Percentiles rank a stretch among this genome's conserved stretches.
phyloP scores from a whole-genome alignment of 2,888 invertebrate species.

The Ariolimax columbianus region DNA sequence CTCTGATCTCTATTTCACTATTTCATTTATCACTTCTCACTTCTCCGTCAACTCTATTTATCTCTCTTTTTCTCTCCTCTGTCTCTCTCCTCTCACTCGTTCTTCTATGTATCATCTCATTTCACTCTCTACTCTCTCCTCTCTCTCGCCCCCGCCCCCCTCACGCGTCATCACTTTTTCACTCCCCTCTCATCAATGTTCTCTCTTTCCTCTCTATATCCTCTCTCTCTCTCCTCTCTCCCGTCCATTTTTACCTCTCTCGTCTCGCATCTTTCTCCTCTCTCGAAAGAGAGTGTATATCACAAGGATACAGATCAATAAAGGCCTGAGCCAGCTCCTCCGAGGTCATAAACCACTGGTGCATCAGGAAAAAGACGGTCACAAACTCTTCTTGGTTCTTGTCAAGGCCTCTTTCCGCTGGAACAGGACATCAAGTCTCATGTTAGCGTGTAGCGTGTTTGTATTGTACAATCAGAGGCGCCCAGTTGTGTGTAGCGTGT shows the following conservation, averaged over 20 bases:
- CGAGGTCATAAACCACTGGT: conserved; percentile 80
- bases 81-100: too few relatives aligned
- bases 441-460: neutral
- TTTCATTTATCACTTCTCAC: too few relatives aligned
- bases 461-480: too few relatives aligned
- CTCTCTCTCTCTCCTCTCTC: neutral
- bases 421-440: conserved; percentile 46
- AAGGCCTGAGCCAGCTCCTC: conserved; percentile 78
- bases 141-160: too few relatives aligned
- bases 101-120: too few relatives aligned
- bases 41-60: too few relatives aligned
- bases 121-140: too few relatives aligned
- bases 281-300: too few relatives aligned
- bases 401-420: conserved; percentile 75
- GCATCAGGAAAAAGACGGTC: conserved; percentile 79
- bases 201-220: neutral
- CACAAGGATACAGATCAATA: conserved; percentile 77
- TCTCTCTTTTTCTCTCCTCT: too few relatives aligned
- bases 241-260: neutral
- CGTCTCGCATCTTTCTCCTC: neutral
- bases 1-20: too few relatives aligned
- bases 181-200: neutral
- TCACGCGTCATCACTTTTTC: neutral
- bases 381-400: conserved; percentile 75
- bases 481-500: too few relatives aligned